Evolutionary conservation across 1,140 invertebrate species (phyloP).

Genomic region (Oscheius sp.): DNA sequence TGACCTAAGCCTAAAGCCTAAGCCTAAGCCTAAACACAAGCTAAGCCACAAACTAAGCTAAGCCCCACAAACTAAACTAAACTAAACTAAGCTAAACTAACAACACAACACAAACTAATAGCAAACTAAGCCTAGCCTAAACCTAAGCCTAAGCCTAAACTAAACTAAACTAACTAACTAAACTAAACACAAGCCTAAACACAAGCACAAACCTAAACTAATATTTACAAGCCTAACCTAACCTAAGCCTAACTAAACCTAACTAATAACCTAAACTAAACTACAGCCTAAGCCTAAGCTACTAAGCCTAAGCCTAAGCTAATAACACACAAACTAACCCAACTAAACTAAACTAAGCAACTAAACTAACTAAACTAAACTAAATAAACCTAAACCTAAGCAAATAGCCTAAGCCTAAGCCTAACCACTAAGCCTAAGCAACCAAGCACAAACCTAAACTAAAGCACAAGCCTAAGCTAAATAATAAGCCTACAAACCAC

Average conservation of each 20-base stretch:
- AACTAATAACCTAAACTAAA: conserved; percentile 12
- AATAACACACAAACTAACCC: too few species aligned
- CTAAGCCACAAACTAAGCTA: background rate
- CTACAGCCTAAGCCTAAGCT: conserved; percentile 7
- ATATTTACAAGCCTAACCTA: conserved; percentile 25
- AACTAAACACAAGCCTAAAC: too few species aligned
- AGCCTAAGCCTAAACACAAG: conserved; percentile 11
- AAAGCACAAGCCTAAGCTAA: conserved; percentile 26
- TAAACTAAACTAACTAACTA: too few species aligned
- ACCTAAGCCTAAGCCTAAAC: too few species aligned
- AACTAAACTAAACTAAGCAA: too few species aligned
- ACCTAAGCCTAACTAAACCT: conserved; percentile 26
- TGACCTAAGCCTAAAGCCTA: too few species aligned
- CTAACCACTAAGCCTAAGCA: conserved; percentile 18
- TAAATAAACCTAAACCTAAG: conserved; percentile 23
- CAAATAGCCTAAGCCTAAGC: conserved; percentile 12
- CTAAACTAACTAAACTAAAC: too few species aligned
- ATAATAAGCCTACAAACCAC: conserved; percentile 9
- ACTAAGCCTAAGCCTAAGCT: conserved; percentile 15
- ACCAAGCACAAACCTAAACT: conserved; percentile 8
- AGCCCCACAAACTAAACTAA: too few species aligned
- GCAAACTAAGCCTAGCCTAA: too few species aligned
- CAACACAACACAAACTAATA: too few species aligned
- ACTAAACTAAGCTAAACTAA: too few species aligned
- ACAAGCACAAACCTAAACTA: conserved; percentile 20